Percentiles rank a stretch among this genome's conserved stretches.
phyloP scores from a whole-genome alignment of 2,113 vertebrate species.

The Brachyhypopomus gauderio region DNA sequence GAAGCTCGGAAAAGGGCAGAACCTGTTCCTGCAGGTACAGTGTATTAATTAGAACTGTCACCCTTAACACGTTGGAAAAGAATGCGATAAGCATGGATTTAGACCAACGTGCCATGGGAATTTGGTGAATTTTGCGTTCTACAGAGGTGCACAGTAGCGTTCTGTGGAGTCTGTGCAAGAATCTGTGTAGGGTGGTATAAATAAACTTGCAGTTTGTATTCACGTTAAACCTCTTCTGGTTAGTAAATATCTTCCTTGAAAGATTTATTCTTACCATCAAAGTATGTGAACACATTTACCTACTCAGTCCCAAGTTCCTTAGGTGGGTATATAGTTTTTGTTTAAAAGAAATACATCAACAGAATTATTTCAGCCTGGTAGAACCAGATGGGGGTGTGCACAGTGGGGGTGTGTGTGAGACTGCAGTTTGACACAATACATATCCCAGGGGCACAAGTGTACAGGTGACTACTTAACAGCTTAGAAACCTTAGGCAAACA shows the following conservation, averaged over 20 bases:
- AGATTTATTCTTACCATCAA: background rate
- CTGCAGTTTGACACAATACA: background rate
- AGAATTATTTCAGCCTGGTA: too few relatives aligned
- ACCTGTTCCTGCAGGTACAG: background rate
- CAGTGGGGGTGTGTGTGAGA: background rate
- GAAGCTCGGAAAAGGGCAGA: background rate
- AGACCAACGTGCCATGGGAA: too few relatives aligned
- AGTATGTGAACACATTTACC: too few relatives aligned
- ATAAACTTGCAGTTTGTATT: too few relatives aligned
- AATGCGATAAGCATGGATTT: too few relatives aligned
- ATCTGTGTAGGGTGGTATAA: background rate
- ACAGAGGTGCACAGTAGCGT: background rate
- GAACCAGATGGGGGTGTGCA: too few relatives aligned
- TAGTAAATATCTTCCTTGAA: background rate
- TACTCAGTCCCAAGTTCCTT: too few relatives aligned
- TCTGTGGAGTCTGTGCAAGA: background rate
- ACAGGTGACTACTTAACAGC: constrained; percentile 12
- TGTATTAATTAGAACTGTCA: constrained; percentile 7
- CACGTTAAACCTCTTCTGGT: background rate
- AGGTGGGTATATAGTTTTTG: too few relatives aligned
- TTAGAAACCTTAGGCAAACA: constrained; percentile 24
- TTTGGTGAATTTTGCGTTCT: background rate
- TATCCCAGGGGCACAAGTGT: background rate
- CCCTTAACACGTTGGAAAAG: background rate
- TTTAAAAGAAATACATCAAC: too few relatives aligned